Conservation (phyloP, 2,888 invertebrate species). For the Limnephilus lunatus region DNA sequence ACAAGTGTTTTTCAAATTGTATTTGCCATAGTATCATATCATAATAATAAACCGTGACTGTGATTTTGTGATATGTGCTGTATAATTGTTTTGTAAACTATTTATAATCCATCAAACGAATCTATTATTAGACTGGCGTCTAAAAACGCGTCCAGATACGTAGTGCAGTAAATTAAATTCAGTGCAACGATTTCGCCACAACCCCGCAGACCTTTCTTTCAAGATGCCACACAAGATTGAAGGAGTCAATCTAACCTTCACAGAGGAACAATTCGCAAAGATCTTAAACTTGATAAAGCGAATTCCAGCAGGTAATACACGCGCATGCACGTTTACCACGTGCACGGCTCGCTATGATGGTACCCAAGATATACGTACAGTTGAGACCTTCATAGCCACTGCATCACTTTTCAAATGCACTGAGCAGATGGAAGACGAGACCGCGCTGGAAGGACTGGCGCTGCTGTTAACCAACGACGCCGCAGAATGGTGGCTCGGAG, state of each 20-base stretch:
- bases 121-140: too few species aligned
- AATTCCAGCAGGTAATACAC: not conserved
- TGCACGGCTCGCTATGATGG: constrained; percentile 25
- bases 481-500: constrained; percentile 5
- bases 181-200: too few species aligned
- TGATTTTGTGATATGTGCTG: too few species aligned
- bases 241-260: not conserved
- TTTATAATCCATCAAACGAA: too few species aligned
- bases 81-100: too few species aligned
- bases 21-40: too few species aligned
- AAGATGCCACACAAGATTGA: not conserved
- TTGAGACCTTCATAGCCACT: constrained; percentile 4
- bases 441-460: not conserved
- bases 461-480: not conserved
- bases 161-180: too few species aligned
- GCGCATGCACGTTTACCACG: not conserved
- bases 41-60: too few species aligned
- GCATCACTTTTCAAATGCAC: constrained; percentile 10
- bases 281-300: not conserved
- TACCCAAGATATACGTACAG: not conserved
- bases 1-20: too few species aligned
- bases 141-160: too few species aligned
- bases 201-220: too few species aligned
- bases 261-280: not conserved
- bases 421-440: not conserved